Base-by-base conservation (phyloP, 2,797 vertebrate species). In the Apogon hyalosoma region DNA sequence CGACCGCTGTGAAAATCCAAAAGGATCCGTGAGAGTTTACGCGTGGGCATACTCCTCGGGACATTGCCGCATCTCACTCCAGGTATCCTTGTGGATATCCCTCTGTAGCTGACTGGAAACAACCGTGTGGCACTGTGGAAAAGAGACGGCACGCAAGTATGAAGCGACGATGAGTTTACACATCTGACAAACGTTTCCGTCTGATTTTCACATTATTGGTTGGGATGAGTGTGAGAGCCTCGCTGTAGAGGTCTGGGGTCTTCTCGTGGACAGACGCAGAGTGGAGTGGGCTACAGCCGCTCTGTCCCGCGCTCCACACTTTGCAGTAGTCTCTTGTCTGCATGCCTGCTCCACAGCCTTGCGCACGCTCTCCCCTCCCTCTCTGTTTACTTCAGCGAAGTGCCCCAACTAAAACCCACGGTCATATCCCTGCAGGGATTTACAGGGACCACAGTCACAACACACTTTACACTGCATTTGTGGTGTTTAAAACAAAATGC, bases 1-100 rank as follows among this genome's bases (percentile, higher is more conserved):
- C 3, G 45, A 87, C 64, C 73, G 86, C 80, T 1, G 83, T 66
- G 62, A 89, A 74, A 80, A 92, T 88, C 93, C 93, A 93, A 49
- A 89, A 57, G 54, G 82, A 69, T 54, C 86, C 79, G 68, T 80
- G 75, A 42, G 72, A 88, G 87, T 83, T 93, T 43, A 94, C 87
- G 84, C 92, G 92, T 89, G 90, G 84, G 86, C 84, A 88, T 79
- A 77, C 74, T 91, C 86, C 88, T 74, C 92, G 92, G 88, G 90
- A 94, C 94, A 95, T 95, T 87, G 91, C 93, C 85, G 93, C 94
- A 94, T 94, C 86, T 92, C 93, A 91, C 84, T 69, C 78, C 85
- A 70, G 88, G 87, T 88, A 69, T 78, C 83, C 82, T 28, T 13
- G 82, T 61, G 75, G 77, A 86, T 63, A 63, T 60, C 56, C 62